Evolutionary conservation across 2,888 invertebrate species (phyloP), one percentile per base, ranked within the genome.

Genomic region (Dicyrtoma fusca): DNA sequence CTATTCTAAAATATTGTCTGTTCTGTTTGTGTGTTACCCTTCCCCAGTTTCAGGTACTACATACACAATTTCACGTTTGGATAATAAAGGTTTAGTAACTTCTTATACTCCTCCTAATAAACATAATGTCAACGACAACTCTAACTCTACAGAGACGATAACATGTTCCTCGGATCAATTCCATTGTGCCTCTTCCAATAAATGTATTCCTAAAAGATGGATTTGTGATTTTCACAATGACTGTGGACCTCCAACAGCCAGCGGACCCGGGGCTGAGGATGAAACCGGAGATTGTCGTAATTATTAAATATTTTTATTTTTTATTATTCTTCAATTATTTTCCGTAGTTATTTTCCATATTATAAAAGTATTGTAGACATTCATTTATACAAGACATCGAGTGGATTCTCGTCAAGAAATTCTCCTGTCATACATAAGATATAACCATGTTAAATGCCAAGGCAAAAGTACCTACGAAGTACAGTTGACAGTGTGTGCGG

Each of bases 261-360:
- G 64, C 34, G 71, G 71, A 47, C 82, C 83, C 55, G 84, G 83
- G 63, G 84, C 83, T 0, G 82, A 81, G 73, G 83, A 95, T 83
- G 95, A 95, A 84, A 90, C 91, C 84, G 93, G 94, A 83, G 88
- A 91, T 72, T 95, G 95, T 84, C 91, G 95, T 95, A 87, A 92
- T 94, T 42, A 17, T 17, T 49, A 17, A 42, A 13, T 25, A 51
- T 23, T 51, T n/a, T 45, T 23, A 19, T 63, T 17, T 61, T 63
- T 3, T 4, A 23, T 55, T 44, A 34, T 11, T 70, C 63, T 62
- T 25, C 1, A 49, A 47, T 62, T 45, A 42, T 59, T 66, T 66
- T 53, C 45, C 8, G 34, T 23, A 4, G 25, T 10, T 23, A 23
- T 11, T 23, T 23, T 59, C 59, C 21, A 45, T 11, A 45, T 45